A percentile compares a stretch with the other conserved stretches of the same genome.
These are phyloP conservation scores for Leptarthrus brevirostris DNA, from an alignment of 2,888 invertebrate species.

Conservation along the genomic window DNA sequence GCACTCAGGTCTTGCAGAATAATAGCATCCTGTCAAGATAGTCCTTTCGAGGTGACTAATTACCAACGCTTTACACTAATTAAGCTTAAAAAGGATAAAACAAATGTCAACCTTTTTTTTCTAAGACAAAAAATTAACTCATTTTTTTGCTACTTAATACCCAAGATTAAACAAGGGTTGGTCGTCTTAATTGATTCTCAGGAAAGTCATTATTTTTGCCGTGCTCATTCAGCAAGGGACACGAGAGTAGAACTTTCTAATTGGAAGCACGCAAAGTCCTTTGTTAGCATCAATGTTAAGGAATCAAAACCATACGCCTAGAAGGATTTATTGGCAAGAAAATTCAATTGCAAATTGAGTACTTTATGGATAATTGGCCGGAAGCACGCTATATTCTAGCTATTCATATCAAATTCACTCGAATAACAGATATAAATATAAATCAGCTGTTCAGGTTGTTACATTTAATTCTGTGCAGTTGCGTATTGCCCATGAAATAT, in stretches of 20 bases:
- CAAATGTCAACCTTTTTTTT: conserved; percentile 38
- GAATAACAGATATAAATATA: conserved; percentile 34
- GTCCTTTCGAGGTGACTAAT: neutral
- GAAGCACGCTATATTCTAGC: conserved; percentile 48
- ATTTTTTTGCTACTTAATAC: conserved; percentile 7
- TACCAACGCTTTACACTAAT: conserved; percentile 1
- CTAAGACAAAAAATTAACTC: conserved; percentile 9
- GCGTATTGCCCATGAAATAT: conserved; percentile 34
- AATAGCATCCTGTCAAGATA: neutral
- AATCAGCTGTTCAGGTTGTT: conserved; percentile 38
- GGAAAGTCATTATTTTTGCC: conserved; percentile 45
- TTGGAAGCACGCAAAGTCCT: conserved; percentile 16
- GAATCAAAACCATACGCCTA: conserved; percentile 45
- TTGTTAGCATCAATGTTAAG: neutral
- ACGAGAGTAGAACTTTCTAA: neutral
- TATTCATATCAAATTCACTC: neutral
- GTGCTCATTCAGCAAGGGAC: neutral
- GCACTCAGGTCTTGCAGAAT: neutral
- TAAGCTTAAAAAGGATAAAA: conserved; percentile 34
- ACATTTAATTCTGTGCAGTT: neutral
- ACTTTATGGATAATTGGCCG: conserved; percentile 4
- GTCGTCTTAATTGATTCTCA: conserved; percentile 50
- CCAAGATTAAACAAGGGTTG: conserved; percentile 9
- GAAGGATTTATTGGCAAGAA: conserved; percentile 41
- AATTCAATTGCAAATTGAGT: conserved; percentile 30